Evolutionary conservation across 2,888 invertebrate species (phyloP), one percentile per base, ranked within the genome.

Genomic region (Apantesis nais): DNA sequence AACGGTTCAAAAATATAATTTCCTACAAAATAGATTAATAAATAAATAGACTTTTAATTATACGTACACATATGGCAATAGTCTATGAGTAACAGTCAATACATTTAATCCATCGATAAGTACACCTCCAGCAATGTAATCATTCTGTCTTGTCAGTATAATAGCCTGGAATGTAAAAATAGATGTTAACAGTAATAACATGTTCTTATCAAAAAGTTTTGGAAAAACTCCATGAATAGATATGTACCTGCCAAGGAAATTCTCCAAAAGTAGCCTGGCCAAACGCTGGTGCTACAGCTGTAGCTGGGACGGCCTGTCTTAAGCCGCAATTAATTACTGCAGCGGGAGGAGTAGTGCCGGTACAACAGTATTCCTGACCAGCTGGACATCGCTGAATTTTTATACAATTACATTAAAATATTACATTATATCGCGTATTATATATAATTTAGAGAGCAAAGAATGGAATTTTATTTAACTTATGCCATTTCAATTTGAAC

Each of bases 81-180:
- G 93, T 85, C 97, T 96, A 87, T 97, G 97, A 12, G 97, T 97
- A 0, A 97, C 97, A 0, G 98, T 97, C 22, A 97, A 85, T 8
- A 98, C 95, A 87, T 97, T 96, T 37, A 95, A 92, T n/a, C 93
- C 92, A 80, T 96, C 96, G 62, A 98, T 95, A 5, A 98, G 92
- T 2, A 96, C 97, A 16, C 97, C 97, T 52, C 97, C 97, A 37
- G 97, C 97, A 60, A 97, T 90, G 84, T 97, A 97, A 72, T 96
- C 95, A 82, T 96, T 96, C 77, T 93, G 95, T 55, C 89, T 94
- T 2, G 96, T 96, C 37, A 97, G 86, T 65, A 97, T 89, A 0
- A 96, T 90, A 0, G 93, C 95, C 95, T 95, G 60, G 48, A 69
- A 69, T 61, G 19, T 48, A 44, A 22, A 0, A 65, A 25, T n/a